These are phyloP conservation scores for Belonocnema kinseyi DNA, from an alignment of 1,140 invertebrate genomes.

Conservation along the genomic window DNA sequence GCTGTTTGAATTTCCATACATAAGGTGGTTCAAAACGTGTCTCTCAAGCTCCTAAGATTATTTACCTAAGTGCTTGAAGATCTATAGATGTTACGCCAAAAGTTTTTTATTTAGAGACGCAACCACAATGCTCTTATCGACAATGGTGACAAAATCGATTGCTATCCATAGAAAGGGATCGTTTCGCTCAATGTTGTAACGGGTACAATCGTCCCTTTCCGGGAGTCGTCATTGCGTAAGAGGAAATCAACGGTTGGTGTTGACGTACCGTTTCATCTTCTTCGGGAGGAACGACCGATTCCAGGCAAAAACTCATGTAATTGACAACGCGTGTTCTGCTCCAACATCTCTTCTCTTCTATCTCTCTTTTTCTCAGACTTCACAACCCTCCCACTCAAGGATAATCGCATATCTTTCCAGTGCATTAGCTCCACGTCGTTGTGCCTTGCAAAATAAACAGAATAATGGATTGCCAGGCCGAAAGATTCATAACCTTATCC, in stretches of 20 bases:
- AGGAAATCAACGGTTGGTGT: slow-evolving; percentile 58
- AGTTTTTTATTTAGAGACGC: too few relatives aligned
- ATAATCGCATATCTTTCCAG: slow-evolving; percentile 20
- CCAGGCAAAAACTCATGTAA: slow-evolving; percentile 57
- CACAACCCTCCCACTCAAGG: not conserved
- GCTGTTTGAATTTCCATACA: too few relatives aligned
- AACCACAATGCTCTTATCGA: too few relatives aligned
- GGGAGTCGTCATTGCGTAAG: slow-evolving; percentile 45
- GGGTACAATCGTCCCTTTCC: not conserved
- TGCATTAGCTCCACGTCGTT: slow-evolving; percentile 7
- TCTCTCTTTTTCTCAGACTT: not conserved
- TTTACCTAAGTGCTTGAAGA: too few relatives aligned
- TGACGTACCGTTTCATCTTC: slow-evolving; percentile 66
- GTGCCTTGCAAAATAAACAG: not conserved
- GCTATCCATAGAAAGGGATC: too few relatives aligned
- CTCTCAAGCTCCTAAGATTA: too few relatives aligned
- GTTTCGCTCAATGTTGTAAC: not conserved
- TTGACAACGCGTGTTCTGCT: slow-evolving; percentile 57
- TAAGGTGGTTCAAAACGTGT: too few relatives aligned
- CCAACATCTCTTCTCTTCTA: slow-evolving; percentile 24
- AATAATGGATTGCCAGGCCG: slow-evolving; percentile 15
- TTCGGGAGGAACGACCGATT: slow-evolving; percentile 54
- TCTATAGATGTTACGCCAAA: too few relatives aligned
- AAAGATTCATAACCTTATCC: slow-evolving; percentile 20
- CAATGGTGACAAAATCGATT: too few relatives aligned